Evolutionary conservation across 2,888 invertebrate genomes (phyloP).

Genomic region (Agapostemon virescens): DNA sequence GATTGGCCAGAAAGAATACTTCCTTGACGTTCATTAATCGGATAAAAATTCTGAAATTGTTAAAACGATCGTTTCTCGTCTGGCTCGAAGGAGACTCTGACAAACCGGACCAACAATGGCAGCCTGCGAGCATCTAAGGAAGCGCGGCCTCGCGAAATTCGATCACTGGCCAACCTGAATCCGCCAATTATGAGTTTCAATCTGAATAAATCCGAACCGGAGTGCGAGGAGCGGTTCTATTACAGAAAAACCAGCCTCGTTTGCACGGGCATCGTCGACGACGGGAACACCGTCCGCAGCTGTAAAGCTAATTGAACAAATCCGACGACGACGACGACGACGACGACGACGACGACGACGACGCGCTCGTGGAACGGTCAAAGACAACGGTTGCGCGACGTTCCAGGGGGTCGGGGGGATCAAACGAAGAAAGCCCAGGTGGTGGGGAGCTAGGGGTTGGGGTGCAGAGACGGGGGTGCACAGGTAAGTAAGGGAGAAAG

Average conservation of each 20-base stretch:
- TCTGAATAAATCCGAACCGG: not conserved
- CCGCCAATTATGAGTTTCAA: not conserved
- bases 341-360: slow-evolving; percentile 39
- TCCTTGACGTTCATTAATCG: no score
- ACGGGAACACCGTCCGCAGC: not conserved
- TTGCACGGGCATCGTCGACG: not conserved
- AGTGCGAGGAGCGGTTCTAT: not conserved
- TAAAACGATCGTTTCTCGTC: no score
- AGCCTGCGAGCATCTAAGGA: not conserved
- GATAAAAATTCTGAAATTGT: no score
- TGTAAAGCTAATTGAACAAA: slow-evolving; percentile 24
- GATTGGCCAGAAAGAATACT: no score
- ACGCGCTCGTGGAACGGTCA: slow-evolving; percentile 3
- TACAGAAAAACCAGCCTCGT: not conserved
- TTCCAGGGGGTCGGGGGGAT: not conserved
- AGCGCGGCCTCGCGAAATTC: not conserved
- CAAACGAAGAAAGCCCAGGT: not conserved
- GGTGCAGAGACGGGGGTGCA: slow-evolving; percentile 16
- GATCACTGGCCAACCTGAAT: not conserved
- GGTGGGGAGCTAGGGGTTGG: not conserved
- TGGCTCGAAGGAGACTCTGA: no score
- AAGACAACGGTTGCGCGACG: not conserved
- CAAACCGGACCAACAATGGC: no score
- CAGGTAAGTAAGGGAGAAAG: slow-evolving; percentile 73
- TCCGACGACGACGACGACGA: slow-evolving; percentile 14